Percentiles rank a stretch among this genome's conserved stretches.
Conservation (phyloP, 2,113 vertebrate species). For the Scomber colias region DNA sequence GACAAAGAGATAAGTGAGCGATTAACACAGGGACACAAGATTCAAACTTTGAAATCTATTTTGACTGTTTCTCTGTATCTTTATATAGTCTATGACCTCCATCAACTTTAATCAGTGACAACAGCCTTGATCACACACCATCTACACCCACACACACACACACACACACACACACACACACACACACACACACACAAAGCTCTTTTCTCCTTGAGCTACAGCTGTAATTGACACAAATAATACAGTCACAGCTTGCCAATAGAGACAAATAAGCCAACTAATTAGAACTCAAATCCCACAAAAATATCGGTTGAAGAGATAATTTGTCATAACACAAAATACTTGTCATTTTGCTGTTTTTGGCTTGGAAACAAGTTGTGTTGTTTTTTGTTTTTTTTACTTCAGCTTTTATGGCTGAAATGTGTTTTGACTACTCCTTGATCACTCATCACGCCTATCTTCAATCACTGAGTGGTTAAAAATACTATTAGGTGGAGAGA, state of each 20-base stretch:
- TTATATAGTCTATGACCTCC: not conserved
- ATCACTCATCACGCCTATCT: not conserved
- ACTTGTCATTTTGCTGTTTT: conserved; percentile 30
- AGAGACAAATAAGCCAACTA: conserved; percentile 34
- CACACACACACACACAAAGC: no score
- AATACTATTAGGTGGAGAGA: conserved; percentile 17
- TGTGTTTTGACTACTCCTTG: conserved; percentile 2
- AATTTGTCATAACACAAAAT: conserved; percentile 44
- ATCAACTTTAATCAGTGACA: not conserved
- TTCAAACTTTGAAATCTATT: no score
- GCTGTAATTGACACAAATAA: conserved; percentile 23
- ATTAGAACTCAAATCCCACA: conserved; percentile 35
- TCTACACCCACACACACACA: not conserved
- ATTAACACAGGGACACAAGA: no score
- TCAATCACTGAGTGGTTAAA: conserved; percentile 26
- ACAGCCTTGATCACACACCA: not conserved
- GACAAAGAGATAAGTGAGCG: no score
- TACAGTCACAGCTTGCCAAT: conserved; percentile 14
- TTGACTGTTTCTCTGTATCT: no score
- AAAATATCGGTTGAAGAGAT: conserved; percentile 35
- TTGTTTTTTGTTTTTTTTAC: not conserved
- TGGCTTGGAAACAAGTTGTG: conserved; percentile 9
- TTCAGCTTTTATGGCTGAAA: conserved; percentile 19
- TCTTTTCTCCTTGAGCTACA: conserved; percentile 9
- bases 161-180: no score